A percentile compares a stretch with the other conserved stretches of the same genome.
phyloP scores from a whole-genome alignment of 2,888 invertebrate genomes.

The Ptilodon capucinus region DNA sequence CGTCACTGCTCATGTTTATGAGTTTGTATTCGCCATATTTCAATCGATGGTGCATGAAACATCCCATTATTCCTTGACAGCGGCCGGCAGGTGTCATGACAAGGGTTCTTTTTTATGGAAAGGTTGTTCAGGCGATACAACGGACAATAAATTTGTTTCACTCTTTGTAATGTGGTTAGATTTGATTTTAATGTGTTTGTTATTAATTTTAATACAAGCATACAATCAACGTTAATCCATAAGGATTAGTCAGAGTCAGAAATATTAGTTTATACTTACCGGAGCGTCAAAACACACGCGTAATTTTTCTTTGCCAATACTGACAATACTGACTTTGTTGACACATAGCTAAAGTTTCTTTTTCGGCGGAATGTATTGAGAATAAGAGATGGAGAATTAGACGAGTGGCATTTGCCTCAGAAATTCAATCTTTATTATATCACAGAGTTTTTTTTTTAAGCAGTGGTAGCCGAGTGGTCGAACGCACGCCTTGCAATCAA shows the following conservation, averaged over 20 bases:
- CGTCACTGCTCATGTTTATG: not conserved
- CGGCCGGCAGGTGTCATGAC: conserved; percentile 56
- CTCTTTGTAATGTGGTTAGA: conserved; percentile 29
- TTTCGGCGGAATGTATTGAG: no score
- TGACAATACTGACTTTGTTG: no score
- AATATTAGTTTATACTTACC: no score
- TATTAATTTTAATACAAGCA: not conserved
- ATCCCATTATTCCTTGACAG: conserved; percentile 49
- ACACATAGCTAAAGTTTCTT: no score
- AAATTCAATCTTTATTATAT: no score
- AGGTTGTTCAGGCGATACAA: conserved; percentile 38
- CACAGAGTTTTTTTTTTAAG: no score
- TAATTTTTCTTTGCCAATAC: no score
- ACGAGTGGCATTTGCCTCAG: no score
- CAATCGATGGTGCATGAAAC: conserved; percentile 43
- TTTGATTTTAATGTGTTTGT: not conserved
- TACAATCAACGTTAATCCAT: not conserved
- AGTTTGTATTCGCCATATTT: conserved; percentile 1
- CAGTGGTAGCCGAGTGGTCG: no score
- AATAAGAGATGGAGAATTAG: no score
- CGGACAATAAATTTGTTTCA: conserved; percentile 27
- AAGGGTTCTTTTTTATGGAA: conserved; percentile 46
- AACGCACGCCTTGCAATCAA: no score
- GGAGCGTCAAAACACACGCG: no score
- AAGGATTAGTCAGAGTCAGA: not conserved